phyloP scores from a whole-genome alignment of 2,113 vertebrate genomes.

The Chloropsis hardwickii region DNA sequence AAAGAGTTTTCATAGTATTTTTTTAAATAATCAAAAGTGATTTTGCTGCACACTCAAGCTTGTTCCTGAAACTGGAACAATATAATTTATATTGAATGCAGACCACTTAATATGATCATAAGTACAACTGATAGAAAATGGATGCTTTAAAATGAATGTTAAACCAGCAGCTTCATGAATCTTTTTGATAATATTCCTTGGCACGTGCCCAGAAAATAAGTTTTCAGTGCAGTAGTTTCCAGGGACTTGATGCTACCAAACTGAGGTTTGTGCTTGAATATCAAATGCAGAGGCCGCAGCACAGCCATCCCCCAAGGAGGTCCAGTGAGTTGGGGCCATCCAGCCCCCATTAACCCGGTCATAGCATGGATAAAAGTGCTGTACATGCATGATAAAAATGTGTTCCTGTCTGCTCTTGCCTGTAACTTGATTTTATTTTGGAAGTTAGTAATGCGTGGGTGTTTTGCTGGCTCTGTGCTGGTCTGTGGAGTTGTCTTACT shows the following conservation, averaged over 20 bases:
- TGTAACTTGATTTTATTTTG: background rate
- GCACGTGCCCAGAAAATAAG: background rate
- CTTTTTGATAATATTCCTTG: background rate
- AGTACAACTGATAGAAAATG: background rate
- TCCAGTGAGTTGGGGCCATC: background rate
- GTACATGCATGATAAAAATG: background rate
- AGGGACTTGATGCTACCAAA: background rate
- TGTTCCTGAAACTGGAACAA: background rate
- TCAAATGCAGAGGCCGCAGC: background rate
- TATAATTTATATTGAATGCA: background rate
- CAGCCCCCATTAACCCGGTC: background rate
- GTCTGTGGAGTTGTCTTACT: background rate
- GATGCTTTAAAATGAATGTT: background rate
- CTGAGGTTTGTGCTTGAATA: background rate
- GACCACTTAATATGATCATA: background rate
- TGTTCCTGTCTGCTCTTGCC: background rate
- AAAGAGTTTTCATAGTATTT: background rate
- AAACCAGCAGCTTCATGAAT: background rate
- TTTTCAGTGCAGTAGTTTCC: background rate
- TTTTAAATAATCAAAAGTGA: background rate
- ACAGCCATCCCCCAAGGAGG: background rate
- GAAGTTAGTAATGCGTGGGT: background rate
- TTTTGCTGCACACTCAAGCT: background rate
- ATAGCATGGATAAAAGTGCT: background rate
- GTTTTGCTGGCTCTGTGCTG: background rate